These are phyloP conservation scores for Lasioglossum lativentre DNA, from an alignment of 2,888 invertebrate species.

Conservation along the genomic window DNA sequence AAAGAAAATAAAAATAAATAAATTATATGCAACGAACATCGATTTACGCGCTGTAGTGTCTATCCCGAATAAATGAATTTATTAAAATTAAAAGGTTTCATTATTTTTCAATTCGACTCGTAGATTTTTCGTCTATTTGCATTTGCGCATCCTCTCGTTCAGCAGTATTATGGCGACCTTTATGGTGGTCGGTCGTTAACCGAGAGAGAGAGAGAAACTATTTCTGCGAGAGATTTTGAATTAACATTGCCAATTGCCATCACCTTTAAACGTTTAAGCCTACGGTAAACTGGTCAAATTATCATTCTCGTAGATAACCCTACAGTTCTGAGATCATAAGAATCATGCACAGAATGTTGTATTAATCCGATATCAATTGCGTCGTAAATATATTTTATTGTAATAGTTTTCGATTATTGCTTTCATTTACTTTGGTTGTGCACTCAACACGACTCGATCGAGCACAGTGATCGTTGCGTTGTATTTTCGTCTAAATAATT, in stretches of 20 bases:
- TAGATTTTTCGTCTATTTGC: constrained; percentile 42
- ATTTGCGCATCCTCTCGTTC: constrained; percentile 55
- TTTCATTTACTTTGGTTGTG: not conserved
- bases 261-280: constrained; percentile 12
- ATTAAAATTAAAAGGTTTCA: not conserved
- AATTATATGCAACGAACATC: not conserved
- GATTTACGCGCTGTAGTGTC: not conserved
- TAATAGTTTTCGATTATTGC: not conserved
- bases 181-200: constrained; percentile 36
- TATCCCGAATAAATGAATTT: not conserved
- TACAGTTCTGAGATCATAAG: not conserved
- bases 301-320: not conserved
- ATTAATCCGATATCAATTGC: constrained; percentile 37
- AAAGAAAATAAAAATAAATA: no score
- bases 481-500: not conserved
- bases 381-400: constrained; percentile 45
- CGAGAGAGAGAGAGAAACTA: not conserved
- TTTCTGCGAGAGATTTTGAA: constrained; percentile 16
- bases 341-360: constrained; percentile 2
- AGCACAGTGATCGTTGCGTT: not conserved
- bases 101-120: not conserved
- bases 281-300: constrained; percentile 44
- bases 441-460: not conserved
- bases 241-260: constrained; percentile 24
- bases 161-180: constrained; percentile 67